Evolutionary conservation across 2,797 vertebrate genomes (phyloP), one percentile per base, ranked within the genome.

Genomic region (Gorsachius magnificus): DNA sequence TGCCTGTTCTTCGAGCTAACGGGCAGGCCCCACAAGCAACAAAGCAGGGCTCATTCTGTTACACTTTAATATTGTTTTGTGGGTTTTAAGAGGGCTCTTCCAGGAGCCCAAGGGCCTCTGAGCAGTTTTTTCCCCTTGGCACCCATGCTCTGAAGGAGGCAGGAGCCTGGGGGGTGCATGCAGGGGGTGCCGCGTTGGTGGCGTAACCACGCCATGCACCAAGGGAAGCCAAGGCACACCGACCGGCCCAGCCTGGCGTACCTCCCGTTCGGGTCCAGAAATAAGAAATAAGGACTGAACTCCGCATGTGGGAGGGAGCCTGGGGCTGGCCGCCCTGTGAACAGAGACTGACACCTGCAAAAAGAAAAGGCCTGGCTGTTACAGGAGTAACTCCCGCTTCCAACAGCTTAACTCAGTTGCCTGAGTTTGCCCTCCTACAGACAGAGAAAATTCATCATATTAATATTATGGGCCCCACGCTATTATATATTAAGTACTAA

Each of bases 1-100:
- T 0, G 36, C 22, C 53, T 12, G 4, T 24, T 36, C 31, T 43
- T 20, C 3, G 3, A 53, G 60, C 17, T 21, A 7, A 48, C 0
- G 2, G 51, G 41, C 70, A 56, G 61, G 24, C 25, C 19, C 54
- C 8, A 86, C 29, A 31, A 54, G 43, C 41, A 25, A 8, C 28
- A 53, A 19, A 57, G 6, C 25, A 13, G 25, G 16, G n/a, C 13
- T 33, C 14, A 0, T 56, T 71, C 48, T 17, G 24, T 48, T 33
- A 16, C 5, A 3, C 18, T 76, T 64, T 6, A 17, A 3, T 31
- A 6, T 10, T 24, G 33, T 3, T 66, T 46, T 45, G 15, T 38
- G 60, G 21, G 26, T 3, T 81, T 72, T 70, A 14, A 29, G 31
- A 31, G 35, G 35, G 56, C 14, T 22, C 10, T 28, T 48, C 51